Base-by-base conservation (phyloP, 1,140 invertebrate genomes). In the Musca domestica region DNA sequence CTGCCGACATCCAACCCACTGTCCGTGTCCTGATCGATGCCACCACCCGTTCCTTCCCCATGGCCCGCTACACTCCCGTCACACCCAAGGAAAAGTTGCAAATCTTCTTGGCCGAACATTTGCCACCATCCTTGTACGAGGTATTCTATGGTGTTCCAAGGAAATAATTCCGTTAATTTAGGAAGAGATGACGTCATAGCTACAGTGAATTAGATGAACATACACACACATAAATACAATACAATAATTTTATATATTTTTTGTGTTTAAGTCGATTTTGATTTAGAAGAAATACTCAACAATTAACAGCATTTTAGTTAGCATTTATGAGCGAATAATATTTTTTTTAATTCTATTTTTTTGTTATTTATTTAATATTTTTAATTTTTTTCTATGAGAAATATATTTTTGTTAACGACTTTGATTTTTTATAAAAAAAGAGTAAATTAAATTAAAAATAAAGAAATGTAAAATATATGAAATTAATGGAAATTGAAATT, bases 11-110 rank as follows among this genome's bases (percentile, higher is more conserved):
- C 71, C 87, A 87, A 58, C 86, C 88, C 20, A 89, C 92, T 23
- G 86, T 90, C 12, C 85, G 88, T 64, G 86, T 91, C 15, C 80
- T 93, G 47, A 88, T 87, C 30, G 91, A 93, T 76, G 87, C 90
- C 54, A 87, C 92, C n/a, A 86, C 86, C 19, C 87, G 91, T 73
- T 92, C 91, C 63, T 93, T 93, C 84, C 92, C 92, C 47, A 85
- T 93, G 81, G 83, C 86, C 46, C 88, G 89, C 76, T 94, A 94
- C 82, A 92, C 91, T 0, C 91, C 92, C 1, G 90, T 93, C 1
- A 90, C 89, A 0, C 86, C 87, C 25, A 81, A 85, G 41, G 92
- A 93, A 80, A 91, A 91, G 76, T 78, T 93, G 49, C 91, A 92
- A 82, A 88, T 90, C 61, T 84, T 92, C 52, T 85, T 92, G 23